Evolutionary conservation across 1,140 invertebrate species (phyloP).

Genomic region (Globodera ellingtonae): DNA sequence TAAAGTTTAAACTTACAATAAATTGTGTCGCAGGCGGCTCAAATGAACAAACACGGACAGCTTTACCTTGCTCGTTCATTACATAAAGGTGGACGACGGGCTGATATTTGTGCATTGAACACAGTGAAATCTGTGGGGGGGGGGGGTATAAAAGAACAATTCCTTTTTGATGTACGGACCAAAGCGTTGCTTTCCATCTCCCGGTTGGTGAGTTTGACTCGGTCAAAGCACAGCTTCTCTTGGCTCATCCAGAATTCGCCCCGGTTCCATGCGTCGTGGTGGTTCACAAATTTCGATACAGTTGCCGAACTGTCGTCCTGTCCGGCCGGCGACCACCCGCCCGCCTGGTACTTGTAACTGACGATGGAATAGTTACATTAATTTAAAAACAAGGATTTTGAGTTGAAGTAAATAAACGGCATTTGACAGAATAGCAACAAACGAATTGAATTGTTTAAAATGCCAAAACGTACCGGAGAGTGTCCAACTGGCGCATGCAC

Average conservation of each 20-base stretch:
- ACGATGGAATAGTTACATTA: constrained; percentile 5
- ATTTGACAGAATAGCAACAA: too few species aligned
- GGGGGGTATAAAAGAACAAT: constrained; percentile 19
- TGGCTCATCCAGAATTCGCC: constrained; percentile 41
- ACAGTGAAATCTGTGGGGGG: constrained; percentile 30
- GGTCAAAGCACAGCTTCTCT: constrained; percentile 34
- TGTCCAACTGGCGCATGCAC: constrained; percentile 34
- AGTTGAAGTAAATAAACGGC: too few species aligned
- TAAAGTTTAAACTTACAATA: constrained; percentile 14
- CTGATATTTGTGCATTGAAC: constrained; percentile 46
- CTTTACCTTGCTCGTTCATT: background rate
- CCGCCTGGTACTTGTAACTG: constrained; percentile 42
- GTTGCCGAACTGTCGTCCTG: constrained; percentile 26
- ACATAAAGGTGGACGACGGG: constrained; percentile 34
- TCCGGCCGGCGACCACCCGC: constrained; percentile 39
- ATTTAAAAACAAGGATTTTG: too few species aligned
- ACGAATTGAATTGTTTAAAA: too few species aligned
- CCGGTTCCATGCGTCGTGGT: constrained; percentile 34
- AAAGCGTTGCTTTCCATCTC: background rate
- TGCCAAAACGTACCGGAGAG: constrained; percentile 26
- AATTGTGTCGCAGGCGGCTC: constrained; percentile 34
- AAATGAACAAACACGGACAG: constrained; percentile 20
- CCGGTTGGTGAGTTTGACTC: constrained; percentile 43
- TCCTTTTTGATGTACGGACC: constrained; percentile 10
- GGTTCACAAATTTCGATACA: constrained; percentile 24